phyloP scores from a whole-genome alignment of 2,113 vertebrate species.

The Marmota flaviventris region DNA sequence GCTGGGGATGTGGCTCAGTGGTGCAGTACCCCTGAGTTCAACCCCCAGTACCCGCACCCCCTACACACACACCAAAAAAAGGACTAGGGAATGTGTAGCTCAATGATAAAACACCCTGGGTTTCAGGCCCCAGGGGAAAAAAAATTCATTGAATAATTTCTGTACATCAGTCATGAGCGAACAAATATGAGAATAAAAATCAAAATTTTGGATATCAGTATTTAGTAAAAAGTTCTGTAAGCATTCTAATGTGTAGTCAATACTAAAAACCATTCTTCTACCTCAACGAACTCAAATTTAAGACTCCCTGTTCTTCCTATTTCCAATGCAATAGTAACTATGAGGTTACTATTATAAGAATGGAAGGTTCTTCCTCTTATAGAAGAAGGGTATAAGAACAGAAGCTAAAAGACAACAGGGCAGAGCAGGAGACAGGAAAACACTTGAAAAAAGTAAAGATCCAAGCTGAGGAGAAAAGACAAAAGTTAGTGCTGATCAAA shows the following conservation, averaged over 20 bases:
- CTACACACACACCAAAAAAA: too few relatives aligned
- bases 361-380: too few relatives aligned
- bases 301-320: background rate
- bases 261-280: background rate
- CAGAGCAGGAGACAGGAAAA: background rate
- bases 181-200: conserved; percentile 21
- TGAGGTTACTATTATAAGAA: background rate
- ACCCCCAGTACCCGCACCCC: too few relatives aligned
- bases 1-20: too few relatives aligned
- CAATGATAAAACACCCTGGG: too few relatives aligned
- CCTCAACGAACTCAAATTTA: background rate
- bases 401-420: background rate
- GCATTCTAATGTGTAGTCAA: background rate
- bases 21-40: too few relatives aligned
- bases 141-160: background rate
- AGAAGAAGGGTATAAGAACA: background rate
- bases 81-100: too few relatives aligned
- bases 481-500: background rate
- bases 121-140: too few relatives aligned
- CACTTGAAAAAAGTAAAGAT: background rate
- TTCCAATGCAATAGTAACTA: background rate
- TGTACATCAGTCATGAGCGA: background rate
- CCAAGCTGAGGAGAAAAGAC: background rate
- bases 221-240: conserved; percentile 43
- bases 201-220: background rate